A percentile compares a stretch with the other conserved stretches of the same genome.
Conservation (phyloP, 2,888 invertebrate genomes). For the Drosophila atroscutellata region DNA sequence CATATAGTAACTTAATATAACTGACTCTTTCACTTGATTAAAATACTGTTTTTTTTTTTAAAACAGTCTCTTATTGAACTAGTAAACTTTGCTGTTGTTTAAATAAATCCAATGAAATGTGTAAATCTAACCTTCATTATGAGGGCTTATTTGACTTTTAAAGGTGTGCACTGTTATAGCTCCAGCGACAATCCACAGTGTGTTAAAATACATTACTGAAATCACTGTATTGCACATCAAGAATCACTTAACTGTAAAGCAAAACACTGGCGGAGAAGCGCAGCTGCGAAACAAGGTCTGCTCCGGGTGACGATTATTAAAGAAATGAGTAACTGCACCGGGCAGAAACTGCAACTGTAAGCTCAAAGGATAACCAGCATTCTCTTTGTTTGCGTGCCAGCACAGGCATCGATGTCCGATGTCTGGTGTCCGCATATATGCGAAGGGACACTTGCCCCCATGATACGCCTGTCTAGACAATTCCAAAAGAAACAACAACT, state of each 20-base stretch:
- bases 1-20: neutral
- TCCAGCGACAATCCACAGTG: conserved; percentile 26
- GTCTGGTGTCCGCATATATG: conserved; percentile 35
- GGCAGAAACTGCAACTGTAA: conserved; percentile 16
- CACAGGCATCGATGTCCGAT: conserved; percentile 40
- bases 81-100: neutral
- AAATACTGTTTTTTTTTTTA: neutral
- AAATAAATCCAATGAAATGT: neutral
- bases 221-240: conserved; percentile 29
- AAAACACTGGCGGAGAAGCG: conserved; percentile 3
- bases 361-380: conserved; percentile 55
- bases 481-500: conserved; percentile 38
- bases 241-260: conserved; percentile 10
- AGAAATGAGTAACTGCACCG: conserved; percentile 63
- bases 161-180: conserved; percentile 1
- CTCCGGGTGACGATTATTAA: conserved; percentile 30
- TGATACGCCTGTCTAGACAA: conserved; percentile 70
- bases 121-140: conserved; percentile 47
- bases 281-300: conserved; percentile 36
- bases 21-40: neutral
- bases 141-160: conserved; percentile 12
- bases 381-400: conserved; percentile 59
- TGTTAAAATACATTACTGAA: conserved; percentile 21
- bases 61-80: neutral
- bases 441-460: conserved; percentile 61